Percentiles rank a stretch among this genome's conserved stretches.
Evolutionary conservation across 2,113 vertebrate species (phyloP).

Genomic region (Synchiropus splendidus): DNA sequence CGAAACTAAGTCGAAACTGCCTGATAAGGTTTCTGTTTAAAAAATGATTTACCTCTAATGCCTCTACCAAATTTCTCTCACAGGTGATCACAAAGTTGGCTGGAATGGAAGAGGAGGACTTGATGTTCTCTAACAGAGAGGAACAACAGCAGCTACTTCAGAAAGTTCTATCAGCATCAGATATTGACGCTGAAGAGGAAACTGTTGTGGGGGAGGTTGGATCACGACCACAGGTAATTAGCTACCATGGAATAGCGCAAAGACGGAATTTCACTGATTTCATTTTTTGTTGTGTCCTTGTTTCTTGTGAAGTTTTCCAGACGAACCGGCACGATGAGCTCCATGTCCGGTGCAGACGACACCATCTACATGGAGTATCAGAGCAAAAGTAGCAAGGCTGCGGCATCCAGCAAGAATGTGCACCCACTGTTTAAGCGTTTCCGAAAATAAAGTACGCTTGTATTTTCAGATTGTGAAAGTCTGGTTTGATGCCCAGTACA

Average conservation of each 20-base stretch:
- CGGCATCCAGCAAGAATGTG: slow-evolving; percentile 60
- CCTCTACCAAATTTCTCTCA: too few species aligned
- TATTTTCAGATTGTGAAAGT: too few species aligned
- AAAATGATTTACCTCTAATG: too few species aligned
- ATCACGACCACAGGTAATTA: slow-evolving; percentile 72
- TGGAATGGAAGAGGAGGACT: slow-evolving; percentile 91
- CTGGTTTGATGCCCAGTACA: too few species aligned
- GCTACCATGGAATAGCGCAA: too few species aligned
- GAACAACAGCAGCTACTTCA: slow-evolving; percentile 92
- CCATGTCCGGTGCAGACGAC: slow-evolving; percentile 92
- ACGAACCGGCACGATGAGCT: slow-evolving; percentile 88
- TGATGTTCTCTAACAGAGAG: slow-evolving; percentile 85
- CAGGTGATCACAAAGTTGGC: slow-evolving; percentile 96
- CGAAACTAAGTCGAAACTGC: too few species aligned
- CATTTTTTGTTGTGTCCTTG: background rate
- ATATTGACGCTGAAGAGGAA: slow-evolving; percentile 94
- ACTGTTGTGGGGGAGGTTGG: slow-evolving; percentile 83
- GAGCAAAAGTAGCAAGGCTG: slow-evolving; percentile 61
- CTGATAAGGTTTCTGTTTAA: too few species aligned
- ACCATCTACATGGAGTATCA: slow-evolving; percentile 94
- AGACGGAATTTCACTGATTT: background rate
- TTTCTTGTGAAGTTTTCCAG: slow-evolving; percentile 71
- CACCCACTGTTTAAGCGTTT: slow-evolving; percentile 95
- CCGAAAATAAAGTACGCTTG: slow-evolving; percentile 66
- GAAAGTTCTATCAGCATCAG: slow-evolving; percentile 90